These are phyloP conservation scores for Caenorhabditis remanei DNA, from an alignment of 1,140 invertebrate species.

Conservation along the genomic window DNA sequence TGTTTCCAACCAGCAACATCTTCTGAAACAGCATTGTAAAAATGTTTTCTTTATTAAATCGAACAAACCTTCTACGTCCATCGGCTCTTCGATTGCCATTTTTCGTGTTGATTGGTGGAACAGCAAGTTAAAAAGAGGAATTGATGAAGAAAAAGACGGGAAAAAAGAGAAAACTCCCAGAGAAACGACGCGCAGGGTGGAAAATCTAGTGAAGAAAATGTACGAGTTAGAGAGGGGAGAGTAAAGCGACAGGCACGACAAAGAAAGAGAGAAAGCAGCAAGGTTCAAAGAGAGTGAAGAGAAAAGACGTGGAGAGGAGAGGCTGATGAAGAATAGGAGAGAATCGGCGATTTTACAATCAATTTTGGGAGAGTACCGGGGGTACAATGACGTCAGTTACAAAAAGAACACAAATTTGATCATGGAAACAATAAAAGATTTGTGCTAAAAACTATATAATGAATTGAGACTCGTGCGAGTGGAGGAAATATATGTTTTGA, in stretches of 20 bases:
- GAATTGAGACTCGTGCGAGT: no score
- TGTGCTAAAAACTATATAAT: no score
- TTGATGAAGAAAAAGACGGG: background rate
- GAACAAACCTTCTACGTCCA: constrained; percentile 14
- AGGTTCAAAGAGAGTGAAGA: background rate
- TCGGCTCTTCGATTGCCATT: constrained; percentile 4
- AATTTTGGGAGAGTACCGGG: constrained; percentile 1
- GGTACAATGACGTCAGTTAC: background rate
- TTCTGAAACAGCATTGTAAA: background rate
- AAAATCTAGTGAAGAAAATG: background rate
- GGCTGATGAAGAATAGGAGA: background rate
- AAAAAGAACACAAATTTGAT: background rate
- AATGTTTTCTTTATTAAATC: background rate
- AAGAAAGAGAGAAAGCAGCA: background rate
- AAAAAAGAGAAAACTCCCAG: background rate
- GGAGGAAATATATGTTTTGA: no score
- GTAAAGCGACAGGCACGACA: background rate
- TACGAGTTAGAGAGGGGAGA: background rate
- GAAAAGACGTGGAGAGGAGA: background rate
- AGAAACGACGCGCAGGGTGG: background rate
- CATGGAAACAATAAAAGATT: no score
- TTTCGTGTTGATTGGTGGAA: background rate
- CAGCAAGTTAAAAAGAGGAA: constrained; percentile 4
- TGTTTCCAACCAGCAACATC: constrained; percentile 26
- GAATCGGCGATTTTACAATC: background rate